Evolutionary conservation across 2,797 vertebrate genomes (phyloP).

Genomic region (Thamnophis elegans): DNA sequence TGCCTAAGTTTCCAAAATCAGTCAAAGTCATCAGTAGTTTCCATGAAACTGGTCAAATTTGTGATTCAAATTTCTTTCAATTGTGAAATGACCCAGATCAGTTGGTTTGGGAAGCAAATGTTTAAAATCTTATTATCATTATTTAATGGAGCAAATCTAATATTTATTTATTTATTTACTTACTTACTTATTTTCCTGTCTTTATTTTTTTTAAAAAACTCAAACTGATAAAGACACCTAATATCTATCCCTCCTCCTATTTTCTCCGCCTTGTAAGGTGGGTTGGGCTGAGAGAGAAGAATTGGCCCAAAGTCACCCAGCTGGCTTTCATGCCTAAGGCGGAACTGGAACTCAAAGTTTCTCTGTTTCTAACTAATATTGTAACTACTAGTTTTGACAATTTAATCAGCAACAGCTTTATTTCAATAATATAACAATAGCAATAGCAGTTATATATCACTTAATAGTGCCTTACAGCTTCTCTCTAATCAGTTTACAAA

Average conservation of each 20-base stretch:
- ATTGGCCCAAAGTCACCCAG: no score
- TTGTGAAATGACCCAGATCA: background rate
- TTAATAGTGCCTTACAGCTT: no score
- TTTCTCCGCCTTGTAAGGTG: no score
- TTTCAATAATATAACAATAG: background rate
- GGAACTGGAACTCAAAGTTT: background rate
- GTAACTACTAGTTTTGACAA: background rate
- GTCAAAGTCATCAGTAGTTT: background rate
- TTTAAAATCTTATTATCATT: conserved; percentile 12
- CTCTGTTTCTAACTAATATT: background rate
- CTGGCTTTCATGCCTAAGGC: no score
- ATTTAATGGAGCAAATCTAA: background rate
- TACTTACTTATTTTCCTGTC: no score
- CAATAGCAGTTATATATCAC: no score
- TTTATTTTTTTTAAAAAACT: no score
- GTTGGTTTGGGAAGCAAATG: conserved; percentile 30
- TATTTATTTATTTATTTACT: background rate
- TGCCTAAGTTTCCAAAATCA: background rate
- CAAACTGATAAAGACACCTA: no score
- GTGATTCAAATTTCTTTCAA: background rate
- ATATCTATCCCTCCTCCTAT: no score
- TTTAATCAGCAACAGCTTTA: background rate
- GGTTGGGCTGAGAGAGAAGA: no score
- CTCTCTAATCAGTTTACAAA: no score
- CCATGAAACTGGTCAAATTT: background rate